Conservation (phyloP, 2,888 invertebrate genomes). For the Caenorhabditis zanzibari region DNA sequence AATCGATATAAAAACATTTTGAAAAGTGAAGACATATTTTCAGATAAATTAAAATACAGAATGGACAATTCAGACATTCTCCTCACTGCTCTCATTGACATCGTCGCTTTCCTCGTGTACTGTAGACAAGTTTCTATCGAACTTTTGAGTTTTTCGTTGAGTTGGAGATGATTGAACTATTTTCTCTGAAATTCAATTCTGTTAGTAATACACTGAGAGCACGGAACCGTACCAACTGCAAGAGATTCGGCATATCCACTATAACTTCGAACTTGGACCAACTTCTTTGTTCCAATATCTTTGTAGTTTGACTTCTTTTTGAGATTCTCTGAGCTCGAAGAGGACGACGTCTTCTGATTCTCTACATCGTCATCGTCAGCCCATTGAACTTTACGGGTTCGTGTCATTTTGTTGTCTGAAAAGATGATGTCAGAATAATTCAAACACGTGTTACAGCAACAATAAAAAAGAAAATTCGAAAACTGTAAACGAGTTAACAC, state of each 20-base stretch:
- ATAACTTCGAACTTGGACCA: constrained; percentile 46
- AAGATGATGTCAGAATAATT: not conserved
- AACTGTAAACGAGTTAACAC: constrained; percentile 3
- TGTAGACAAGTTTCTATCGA: constrained; percentile 56
- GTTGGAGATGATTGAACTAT: constrained; percentile 32
- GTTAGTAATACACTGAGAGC: not conserved
- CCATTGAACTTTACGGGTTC: constrained; percentile 58
- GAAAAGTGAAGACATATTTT: constrained; percentile 27
- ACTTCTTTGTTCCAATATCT: not conserved
- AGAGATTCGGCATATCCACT: constrained; percentile 46
- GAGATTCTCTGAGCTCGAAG: constrained; percentile 7
- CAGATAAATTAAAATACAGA: constrained; percentile 28
- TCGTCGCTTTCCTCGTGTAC: constrained; percentile 57
- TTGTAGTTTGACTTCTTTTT: constrained; percentile 19
- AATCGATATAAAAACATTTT: constrained; percentile 12
- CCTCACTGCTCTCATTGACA: constrained; percentile 29
- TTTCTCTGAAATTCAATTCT: constrained; percentile 33
- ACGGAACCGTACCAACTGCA: constrained; percentile 24
- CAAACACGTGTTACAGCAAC: no score
- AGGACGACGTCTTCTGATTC: constrained; percentile 28
- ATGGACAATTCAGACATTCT: constrained; percentile 24
- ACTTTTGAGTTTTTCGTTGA: constrained; percentile 39
- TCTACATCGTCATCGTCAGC: constrained; percentile 53
- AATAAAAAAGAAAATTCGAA: not conserved
- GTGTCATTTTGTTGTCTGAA: constrained; percentile 33